Conservation (phyloP, 2,797 vertebrate species). For the Girardinus metallicus region DNA sequence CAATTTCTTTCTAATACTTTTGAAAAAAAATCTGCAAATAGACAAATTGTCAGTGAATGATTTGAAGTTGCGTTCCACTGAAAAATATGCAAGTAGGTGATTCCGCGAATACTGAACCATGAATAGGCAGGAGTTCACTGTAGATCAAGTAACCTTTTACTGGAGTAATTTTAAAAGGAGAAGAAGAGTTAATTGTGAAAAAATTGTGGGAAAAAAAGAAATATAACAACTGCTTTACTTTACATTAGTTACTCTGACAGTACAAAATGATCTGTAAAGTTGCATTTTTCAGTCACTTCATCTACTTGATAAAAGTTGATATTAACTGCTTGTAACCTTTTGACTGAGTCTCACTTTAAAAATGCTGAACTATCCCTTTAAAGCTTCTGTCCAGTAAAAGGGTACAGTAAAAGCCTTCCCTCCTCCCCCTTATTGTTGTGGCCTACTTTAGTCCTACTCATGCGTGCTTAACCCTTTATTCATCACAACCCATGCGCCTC, state of each 20-base stretch:
- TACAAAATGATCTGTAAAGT: background rate
- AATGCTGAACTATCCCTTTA: constrained; percentile 14
- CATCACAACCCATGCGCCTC: constrained; percentile 28
- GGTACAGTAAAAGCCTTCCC: constrained; percentile 42
- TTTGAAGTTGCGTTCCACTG: no score
- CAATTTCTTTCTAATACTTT: background rate
- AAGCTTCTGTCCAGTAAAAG: constrained; percentile 30
- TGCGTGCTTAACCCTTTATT: constrained; percentile 79
- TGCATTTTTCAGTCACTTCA: background rate
- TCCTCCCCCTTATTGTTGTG: constrained; percentile 68
- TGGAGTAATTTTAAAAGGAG: background rate
- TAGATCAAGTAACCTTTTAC: background rate
- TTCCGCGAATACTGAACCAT: no score
- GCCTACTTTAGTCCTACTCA: constrained; percentile 78
- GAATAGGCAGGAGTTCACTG: background rate
- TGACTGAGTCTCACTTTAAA: background rate
- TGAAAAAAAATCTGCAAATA: background rate
- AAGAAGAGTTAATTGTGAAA: background rate
- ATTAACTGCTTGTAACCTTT: background rate
- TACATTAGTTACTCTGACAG: background rate
- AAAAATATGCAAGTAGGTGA: no score
- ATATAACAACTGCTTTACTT: background rate
- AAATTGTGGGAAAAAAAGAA: background rate
- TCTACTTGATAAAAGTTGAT: background rate
- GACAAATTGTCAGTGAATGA: no score